These are phyloP conservation scores for Gila orcuttii DNA, from an alignment of 2,113 vertebrate species.

Conservation along the genomic window DNA sequence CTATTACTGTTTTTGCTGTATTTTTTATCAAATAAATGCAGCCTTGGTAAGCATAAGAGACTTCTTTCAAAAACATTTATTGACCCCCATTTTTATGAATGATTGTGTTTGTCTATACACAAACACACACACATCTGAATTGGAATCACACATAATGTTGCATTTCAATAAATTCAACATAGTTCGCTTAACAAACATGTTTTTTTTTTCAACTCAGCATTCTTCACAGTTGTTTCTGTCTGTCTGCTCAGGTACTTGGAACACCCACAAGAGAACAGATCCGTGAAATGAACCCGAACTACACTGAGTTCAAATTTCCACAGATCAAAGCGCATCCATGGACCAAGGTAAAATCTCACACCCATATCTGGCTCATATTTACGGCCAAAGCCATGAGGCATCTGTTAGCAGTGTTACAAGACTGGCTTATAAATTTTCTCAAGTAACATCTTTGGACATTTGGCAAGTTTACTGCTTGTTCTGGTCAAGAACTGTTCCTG, in stretches of 20 bases:
- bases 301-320: slow-evolving; percentile 98
- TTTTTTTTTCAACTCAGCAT: not conserved
- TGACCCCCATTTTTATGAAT: too few species aligned
- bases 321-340: slow-evolving; percentile 99
- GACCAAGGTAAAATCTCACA: slow-evolving; percentile 88
- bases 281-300: slow-evolving; percentile 98
- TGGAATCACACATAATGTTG: too few species aligned
- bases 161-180: too few species aligned
- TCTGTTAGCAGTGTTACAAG: not conserved
- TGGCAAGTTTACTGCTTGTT: slow-evolving; percentile 2
- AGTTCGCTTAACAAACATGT: not conserved
- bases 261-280: slow-evolving; percentile 97
- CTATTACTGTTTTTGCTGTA: too few species aligned
- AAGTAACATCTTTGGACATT: not conserved
- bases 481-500: not conserved
- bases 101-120: too few species aligned
- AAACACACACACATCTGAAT: too few species aligned
- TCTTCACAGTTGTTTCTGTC: not conserved
- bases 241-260: slow-evolving; percentile 81
- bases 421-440: not conserved
- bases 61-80: too few species aligned
- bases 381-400: not conserved
- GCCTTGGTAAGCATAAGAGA: too few species aligned
- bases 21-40: too few species aligned
- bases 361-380: not conserved